phyloP scores from a whole-genome alignment of 2,113 vertebrate species.

The Lampris megalopsis region DNA sequence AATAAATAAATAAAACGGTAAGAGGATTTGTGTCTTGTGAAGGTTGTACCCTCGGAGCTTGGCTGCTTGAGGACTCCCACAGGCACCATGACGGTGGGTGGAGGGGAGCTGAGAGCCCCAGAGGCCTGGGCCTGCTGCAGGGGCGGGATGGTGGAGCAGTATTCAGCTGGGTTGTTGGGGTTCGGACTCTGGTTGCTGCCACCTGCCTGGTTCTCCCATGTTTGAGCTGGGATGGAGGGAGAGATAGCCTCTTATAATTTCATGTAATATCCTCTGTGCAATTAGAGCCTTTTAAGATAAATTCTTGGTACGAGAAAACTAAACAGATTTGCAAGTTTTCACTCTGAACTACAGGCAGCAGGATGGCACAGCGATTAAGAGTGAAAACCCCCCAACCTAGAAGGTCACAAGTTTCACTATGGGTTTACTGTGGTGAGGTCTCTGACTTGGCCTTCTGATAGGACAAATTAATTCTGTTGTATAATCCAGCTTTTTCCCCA shows the following conservation, averaged over 20 bases:
- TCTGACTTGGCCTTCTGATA: no score
- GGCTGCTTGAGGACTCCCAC: slow-evolving; percentile 96
- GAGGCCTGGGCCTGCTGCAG: slow-evolving; percentile 98
- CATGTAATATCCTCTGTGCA: no score
- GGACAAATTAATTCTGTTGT: no score
- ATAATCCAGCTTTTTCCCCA: no score
- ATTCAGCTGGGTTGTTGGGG: slow-evolving; percentile 98
- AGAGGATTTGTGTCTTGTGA: slow-evolving; percentile 8
- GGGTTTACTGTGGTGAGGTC: no score
- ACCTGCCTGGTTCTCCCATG: slow-evolving; percentile 89
- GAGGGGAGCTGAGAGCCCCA: slow-evolving; percentile 94
- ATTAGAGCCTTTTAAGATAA: no score
- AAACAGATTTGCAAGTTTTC: no score
- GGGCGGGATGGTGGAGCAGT: slow-evolving; percentile 99
- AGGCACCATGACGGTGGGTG: slow-evolving; percentile 98
- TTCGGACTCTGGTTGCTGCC: slow-evolving; percentile 94
- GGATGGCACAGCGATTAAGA: no score
- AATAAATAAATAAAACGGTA: neutral
- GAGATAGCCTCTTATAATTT: neutral
- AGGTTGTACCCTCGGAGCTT: slow-evolving; percentile 88
- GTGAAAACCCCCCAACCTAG: no score
- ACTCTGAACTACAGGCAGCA: no score
- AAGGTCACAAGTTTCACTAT: no score
- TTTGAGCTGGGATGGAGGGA: slow-evolving; percentile 84
- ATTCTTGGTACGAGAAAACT: no score